Base-by-base conservation (phyloP, 2,888 invertebrate species). In the Pseudococcus jackbeardsleyi region DNA sequence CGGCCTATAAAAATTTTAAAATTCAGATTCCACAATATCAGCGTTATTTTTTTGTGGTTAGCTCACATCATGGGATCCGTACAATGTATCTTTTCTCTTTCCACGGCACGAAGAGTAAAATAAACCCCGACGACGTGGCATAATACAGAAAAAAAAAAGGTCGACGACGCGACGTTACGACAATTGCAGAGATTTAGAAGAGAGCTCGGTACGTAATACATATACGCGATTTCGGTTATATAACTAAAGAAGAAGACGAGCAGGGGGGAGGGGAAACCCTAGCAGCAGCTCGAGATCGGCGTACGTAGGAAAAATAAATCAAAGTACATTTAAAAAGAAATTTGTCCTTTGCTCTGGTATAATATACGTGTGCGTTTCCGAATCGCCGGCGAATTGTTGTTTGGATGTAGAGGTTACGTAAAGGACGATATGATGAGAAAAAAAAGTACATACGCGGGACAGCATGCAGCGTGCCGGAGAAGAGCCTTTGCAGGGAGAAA, bases 311-410 rank as follows among this genome's bases (percentile, higher is more conserved):
- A 64, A 64, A 64, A 64, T 64, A 64, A 64, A 64, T 64, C 64
- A 64, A 64, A 64, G 64, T 64, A 64, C 64, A 22, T 64, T 64
- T 64, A 64, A 64, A 64, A 64, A 64, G 19, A 22, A 64, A 64
- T 64, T 64, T 64, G 64, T 64, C 64, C 22, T 64, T 64, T 64
- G 59, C n/a, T 22, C 12, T 64, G 22, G 64, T 19, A 19, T 19
- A 22, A 9, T 64, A 22, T 64, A 50, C 50, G 59, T 22, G 26
- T 33, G 26, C 26, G 26, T 33, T 64, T 64, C 64, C 22, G 64
- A 64, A 64, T 64, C 22, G 64, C 26, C 26, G 64, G 22, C 12
- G 64, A 64, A 64, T 64, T 64, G 50, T 50, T 50, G 50, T 50
- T 17, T 33, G 15, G 12, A 46, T 17, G 50, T 50, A 15, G 11